Evolutionary conservation across 2,888 invertebrate species (phyloP), one percentile per base, ranked within the genome.

Genomic region (Dichetophora obliterata): DNA sequence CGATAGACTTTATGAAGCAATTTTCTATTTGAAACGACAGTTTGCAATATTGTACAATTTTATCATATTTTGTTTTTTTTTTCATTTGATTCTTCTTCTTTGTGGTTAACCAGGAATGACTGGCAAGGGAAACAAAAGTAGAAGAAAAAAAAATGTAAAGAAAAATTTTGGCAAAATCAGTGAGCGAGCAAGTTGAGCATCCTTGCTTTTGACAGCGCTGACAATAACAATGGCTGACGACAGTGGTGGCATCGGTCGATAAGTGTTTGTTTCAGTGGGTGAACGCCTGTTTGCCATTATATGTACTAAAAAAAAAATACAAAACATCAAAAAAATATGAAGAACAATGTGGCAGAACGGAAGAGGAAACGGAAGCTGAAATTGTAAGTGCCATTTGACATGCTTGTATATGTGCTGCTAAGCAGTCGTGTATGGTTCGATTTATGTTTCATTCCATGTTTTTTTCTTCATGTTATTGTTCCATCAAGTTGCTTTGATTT

Each of bases 11-110:
- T 54, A 54, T 54, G 54, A 22, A 22, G 9, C 54, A 54, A 54
- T 54, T 54, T 54, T 54, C 54, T 19, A 54, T 54, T 54, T 22
- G 54, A 11, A 54, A n/a, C 2, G 54, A 22, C 54, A 54, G 54
- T 54, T 54, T 54, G 54, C 54, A 54, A 54, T 54, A 54, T 54
- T 54, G 54, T 22, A 54, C 54, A 19, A 54, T 54, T 54, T 54
- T 11, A 43, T 43, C 43, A 54, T 19, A 54, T 54, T 54, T 19
- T n/a, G n/a, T n/a, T n/a, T 22, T 22, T 22, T 54, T 3, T 22
- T 0, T 2, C 54, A n/a, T 22, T 22, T 54, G 19, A 31, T n/a
- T 54, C 54, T n/a, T 22, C 54, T 54, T 9, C 8, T 19, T 54
- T 54, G 54, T 19, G 54, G 54, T 54, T 54, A 54, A 54, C 54